Conservation (phyloP, 2,888 invertebrate species). For the Agrochola litura region DNA sequence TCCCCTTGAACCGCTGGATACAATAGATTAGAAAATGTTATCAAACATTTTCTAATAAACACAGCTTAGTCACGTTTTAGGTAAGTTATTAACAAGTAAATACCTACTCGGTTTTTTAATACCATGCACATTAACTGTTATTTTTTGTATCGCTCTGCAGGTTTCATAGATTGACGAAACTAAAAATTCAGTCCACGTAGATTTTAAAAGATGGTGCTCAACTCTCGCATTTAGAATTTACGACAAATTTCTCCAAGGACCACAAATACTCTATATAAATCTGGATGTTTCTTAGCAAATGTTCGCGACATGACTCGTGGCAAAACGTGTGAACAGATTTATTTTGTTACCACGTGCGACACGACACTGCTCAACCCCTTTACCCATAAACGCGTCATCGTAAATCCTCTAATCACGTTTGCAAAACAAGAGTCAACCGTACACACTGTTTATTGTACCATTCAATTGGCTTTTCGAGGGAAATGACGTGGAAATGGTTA, state of each 20-base stretch:
- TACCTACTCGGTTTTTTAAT: slow-evolving; percentile 6
- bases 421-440: slow-evolving; percentile 58
- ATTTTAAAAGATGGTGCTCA: not conserved
- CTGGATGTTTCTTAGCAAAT: not conserved
- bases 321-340: slow-evolving; percentile 19
- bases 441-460: slow-evolving; percentile 62
- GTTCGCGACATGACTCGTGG: not conserved
- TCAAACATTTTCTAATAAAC: too few relatives aligned
- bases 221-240: not conserved
- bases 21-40: slow-evolving; percentile 39
- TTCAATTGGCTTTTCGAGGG: slow-evolving; percentile 77
- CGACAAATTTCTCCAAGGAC: not conserved
- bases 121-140: not conserved
- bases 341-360: slow-evolving; percentile 24
- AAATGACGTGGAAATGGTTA: slow-evolving; percentile 86
- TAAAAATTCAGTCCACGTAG: not conserved
- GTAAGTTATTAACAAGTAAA: slow-evolving; percentile 14
- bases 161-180: not conserved
- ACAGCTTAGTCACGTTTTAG: slow-evolving; percentile 24
- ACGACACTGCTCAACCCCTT: not conserved
- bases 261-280: not conserved
- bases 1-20: slow-evolving; percentile 13
- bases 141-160: not conserved
- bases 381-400: slow-evolving; percentile 37
- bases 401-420: slow-evolving; percentile 53